Evolutionary conservation across 2,888 invertebrate species (phyloP).

Genomic region (Gnatocerus cornutus): DNA sequence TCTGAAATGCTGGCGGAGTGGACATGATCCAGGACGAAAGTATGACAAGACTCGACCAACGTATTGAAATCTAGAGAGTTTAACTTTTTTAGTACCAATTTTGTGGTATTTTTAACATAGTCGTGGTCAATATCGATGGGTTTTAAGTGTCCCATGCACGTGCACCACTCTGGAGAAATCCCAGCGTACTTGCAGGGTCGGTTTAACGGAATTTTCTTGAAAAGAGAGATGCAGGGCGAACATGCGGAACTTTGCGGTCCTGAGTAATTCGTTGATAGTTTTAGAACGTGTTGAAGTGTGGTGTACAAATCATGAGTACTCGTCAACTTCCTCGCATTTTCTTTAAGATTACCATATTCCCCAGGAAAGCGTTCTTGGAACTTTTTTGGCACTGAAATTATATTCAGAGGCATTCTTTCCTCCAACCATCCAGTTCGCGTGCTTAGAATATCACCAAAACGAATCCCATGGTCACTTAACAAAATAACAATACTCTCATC

Average conservation of each 20-base stretch:
- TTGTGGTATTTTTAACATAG: conserved; percentile 1
- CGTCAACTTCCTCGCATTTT: conserved; percentile 80
- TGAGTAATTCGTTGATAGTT: conserved; percentile 68
- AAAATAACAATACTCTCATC: conserved; percentile 79
- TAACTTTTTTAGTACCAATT: not conserved
- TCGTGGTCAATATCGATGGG: not conserved
- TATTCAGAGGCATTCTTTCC: conserved; percentile 23
- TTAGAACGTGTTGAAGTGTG: conserved; percentile 78
- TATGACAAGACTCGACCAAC: not conserved
- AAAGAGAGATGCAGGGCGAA: conserved; percentile 78
- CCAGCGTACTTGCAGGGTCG: conserved; percentile 80
- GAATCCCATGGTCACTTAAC: conserved; percentile 70
- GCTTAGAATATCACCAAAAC: conserved; percentile 17
- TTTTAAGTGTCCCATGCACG: conserved; percentile 70
- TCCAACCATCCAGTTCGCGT: conserved; percentile 38
- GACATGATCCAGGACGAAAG: not conserved
- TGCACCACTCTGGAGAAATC: conserved; percentile 83
- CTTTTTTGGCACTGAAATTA: conserved; percentile 77
- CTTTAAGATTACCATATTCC: conserved; percentile 74
- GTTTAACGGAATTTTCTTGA: conserved; percentile 73
- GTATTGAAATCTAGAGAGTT: not conserved
- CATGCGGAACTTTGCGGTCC: conserved; percentile 72
- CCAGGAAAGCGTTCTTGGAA: conserved; percentile 75
- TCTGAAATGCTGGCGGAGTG: not conserved
- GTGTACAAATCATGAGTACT: conserved; percentile 86